phyloP scores from a whole-genome alignment of 1,140 invertebrate genomes.

The Drosophila athabasca region DNA sequence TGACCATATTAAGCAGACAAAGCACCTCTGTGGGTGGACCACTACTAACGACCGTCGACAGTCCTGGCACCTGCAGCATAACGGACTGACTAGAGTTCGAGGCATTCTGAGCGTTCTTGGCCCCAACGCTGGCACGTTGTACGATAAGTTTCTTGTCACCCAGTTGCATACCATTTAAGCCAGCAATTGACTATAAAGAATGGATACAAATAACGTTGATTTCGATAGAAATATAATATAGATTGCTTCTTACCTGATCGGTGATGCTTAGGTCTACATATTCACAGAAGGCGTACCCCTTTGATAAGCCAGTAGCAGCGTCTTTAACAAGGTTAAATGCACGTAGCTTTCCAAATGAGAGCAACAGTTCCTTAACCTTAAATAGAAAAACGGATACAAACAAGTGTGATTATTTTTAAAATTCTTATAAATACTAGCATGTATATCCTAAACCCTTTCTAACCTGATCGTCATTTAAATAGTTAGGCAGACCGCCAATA shows the following conservation, averaged over 20 bases:
- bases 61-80: constrained; percentile 94
- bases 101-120: constrained; percentile 93
- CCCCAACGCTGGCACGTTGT: constrained; percentile 97
- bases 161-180: constrained; percentile 99
- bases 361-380: constrained; percentile 97
- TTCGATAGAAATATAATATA: background rate
- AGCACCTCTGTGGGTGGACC: constrained; percentile 98
- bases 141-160: constrained; percentile 99
- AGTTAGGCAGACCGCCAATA: constrained; percentile 99
- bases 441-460: constrained; percentile 53
- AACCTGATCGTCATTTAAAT: constrained; percentile 99
- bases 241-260: constrained; percentile 90
- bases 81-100: constrained; percentile 89
- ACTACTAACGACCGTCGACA: constrained; percentile 92
- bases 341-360: constrained; percentile 98
- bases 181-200: constrained; percentile 93
- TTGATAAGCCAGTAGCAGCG: constrained; percentile 97
- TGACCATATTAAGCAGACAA: constrained; percentile 99
- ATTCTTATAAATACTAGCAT: background rate
- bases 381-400: constrained; percentile 31
- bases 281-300: constrained; percentile 99
- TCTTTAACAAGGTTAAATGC: constrained; percentile 99
- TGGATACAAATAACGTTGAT: background rate
- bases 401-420: too few relatives aligned
- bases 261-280: constrained; percentile 98